Conservation (phyloP, 2,113 vertebrate genomes). For the Mungos mungo region DNA sequence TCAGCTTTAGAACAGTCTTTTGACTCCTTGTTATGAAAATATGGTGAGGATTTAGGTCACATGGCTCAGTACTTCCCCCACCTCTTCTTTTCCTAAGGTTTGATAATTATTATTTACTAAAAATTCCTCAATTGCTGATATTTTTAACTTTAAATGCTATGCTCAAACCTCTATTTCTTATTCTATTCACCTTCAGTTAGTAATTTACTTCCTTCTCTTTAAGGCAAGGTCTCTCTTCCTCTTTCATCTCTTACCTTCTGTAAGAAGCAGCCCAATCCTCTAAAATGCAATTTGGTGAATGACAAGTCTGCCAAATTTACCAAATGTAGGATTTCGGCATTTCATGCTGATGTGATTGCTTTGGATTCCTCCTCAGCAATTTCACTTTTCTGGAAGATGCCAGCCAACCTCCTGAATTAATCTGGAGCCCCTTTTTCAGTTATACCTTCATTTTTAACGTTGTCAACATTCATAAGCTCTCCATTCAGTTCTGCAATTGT, state of each 20-base stretch:
- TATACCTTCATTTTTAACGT: neutral
- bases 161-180: neutral
- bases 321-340: neutral
- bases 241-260: neutral
- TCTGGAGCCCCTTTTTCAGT: neutral
- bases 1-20: neutral
- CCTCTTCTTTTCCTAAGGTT: neutral
- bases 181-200: neutral
- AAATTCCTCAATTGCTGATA: neutral
- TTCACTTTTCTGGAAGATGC: neutral
- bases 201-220: neutral
- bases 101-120: neutral
- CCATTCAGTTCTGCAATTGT: neutral
- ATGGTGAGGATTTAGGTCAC: neutral
- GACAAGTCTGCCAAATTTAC: neutral
- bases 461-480: neutral
- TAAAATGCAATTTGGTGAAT: neutral
- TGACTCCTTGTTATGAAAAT: neutral
- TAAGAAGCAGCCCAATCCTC: neutral
- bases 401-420: neutral
- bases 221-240: neutral
- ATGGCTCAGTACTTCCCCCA: no score
- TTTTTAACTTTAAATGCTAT: neutral
- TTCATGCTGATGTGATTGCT: neutral
- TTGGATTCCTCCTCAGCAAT: neutral